Evolutionary conservation across 2,888 invertebrate species (phyloP).

Genomic region (Microctonus hyperodae): DNA sequence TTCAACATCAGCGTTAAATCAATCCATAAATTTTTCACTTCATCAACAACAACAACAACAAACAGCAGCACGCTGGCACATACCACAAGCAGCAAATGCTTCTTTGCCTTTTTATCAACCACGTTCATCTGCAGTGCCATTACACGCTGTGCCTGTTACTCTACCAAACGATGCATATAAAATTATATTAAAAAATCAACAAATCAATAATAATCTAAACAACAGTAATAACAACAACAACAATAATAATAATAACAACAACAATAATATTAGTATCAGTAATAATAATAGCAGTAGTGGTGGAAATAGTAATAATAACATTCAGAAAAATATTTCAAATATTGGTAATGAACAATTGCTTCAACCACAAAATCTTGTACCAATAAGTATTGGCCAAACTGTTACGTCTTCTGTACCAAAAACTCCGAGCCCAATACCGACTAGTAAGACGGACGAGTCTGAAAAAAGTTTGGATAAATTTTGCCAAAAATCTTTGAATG

Average conservation of each 20-base stretch:
- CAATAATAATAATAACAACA: conserved; percentile 50
- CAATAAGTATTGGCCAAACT: conserved; percentile 54
- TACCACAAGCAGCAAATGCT: conserved; percentile 68
- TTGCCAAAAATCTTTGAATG: conserved; percentile 85
- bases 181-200: conserved; percentile 70
- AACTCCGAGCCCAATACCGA: conserved; percentile 77
- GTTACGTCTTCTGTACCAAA: conserved; percentile 85
- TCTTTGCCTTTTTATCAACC: conserved; percentile 46
- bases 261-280: conserved; percentile 37
- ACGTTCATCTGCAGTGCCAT: conserved; percentile 23
- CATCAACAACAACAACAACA: conserved; percentile 57
- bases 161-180: conserved; percentile 69
- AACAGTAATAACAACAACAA: conserved; percentile 54
- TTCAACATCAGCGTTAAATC: conserved; percentile 40
- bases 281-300: conserved; percentile 40
- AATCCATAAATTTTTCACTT: conserved; percentile 57
- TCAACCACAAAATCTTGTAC: conserved; percentile 40
- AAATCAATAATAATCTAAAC: conserved; percentile 47
- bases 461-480: conserved; percentile 79
- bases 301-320: conserved; percentile 52
- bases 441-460: conserved; percentile 65
- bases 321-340: conserved; percentile 38
- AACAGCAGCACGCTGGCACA: conserved; percentile 73
- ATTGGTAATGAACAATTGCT: conserved; percentile 33
- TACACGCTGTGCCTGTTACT: conserved; percentile 47